phyloP scores from a whole-genome alignment of 2,113 vertebrate genomes.

The Tympanuchus pallidicinctus region DNA sequence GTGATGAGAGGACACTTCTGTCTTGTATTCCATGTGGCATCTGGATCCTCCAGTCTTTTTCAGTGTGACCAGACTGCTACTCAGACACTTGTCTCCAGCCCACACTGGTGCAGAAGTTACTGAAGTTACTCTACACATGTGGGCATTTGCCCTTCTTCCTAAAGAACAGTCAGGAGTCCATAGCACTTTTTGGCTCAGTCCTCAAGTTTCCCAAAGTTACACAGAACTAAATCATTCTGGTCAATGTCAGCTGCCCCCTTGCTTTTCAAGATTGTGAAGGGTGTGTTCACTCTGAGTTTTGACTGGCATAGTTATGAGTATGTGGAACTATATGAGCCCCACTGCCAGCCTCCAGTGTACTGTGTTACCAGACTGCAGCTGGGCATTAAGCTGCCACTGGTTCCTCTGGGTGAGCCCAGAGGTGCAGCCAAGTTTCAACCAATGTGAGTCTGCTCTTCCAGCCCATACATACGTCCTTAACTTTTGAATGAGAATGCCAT shows the following conservation, averaged over 20 bases:
- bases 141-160: background rate
- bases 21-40: background rate
- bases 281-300: background rate
- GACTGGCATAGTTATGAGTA: background rate
- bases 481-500: background rate
- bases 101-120: rapidly evolving
- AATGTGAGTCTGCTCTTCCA: background rate
- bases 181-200: background rate
- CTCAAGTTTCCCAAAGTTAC: background rate
- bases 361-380: background rate
- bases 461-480: background rate
- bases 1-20: background rate
- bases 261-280: background rate
- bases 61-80: background rate
- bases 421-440: background rate
- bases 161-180: background rate
- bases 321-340: background rate
- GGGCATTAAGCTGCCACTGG: background rate
- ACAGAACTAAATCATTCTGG: background rate
- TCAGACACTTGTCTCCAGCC: background rate
- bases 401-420: background rate
- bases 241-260: background rate
- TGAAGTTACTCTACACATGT: background rate
- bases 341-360: background rate
- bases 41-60: background rate